Evolutionary conservation across 2,888 invertebrate species (phyloP).

Genomic region (Rhagonycha fulva): DNA sequence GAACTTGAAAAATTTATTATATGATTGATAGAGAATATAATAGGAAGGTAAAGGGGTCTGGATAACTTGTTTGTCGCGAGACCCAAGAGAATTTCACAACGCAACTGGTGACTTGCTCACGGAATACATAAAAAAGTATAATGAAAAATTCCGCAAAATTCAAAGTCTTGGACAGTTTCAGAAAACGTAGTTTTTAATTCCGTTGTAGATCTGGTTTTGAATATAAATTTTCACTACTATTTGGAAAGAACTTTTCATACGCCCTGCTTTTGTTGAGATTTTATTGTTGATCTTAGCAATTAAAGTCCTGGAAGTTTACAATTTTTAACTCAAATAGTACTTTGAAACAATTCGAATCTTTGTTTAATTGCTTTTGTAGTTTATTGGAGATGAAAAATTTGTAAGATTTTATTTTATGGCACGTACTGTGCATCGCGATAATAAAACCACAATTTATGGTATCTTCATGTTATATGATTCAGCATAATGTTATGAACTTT

Average conservation of each 20-base stretch:
- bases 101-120: background rate
- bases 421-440: background rate
- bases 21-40: background rate
- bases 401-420: background rate
- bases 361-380: background rate
- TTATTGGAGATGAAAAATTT: background rate
- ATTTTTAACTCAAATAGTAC: background rate
- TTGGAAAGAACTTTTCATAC: background rate
- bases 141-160: background rate
- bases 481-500: background rate
- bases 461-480: background rate
- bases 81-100: background rate
- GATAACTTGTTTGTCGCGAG: background rate
- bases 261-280: background rate
- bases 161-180: background rate
- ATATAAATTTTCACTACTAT: background rate
- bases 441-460: background rate
- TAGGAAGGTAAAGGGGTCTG: background rate
- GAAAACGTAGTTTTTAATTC: background rate
- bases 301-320: background rate
- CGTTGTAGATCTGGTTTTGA: background rate
- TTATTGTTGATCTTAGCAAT: background rate
- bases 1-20: no score
- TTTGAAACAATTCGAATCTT: background rate
- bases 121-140: background rate